Conservation (phyloP, 2,888 invertebrate species). For the Proisotoma minuta region DNA sequence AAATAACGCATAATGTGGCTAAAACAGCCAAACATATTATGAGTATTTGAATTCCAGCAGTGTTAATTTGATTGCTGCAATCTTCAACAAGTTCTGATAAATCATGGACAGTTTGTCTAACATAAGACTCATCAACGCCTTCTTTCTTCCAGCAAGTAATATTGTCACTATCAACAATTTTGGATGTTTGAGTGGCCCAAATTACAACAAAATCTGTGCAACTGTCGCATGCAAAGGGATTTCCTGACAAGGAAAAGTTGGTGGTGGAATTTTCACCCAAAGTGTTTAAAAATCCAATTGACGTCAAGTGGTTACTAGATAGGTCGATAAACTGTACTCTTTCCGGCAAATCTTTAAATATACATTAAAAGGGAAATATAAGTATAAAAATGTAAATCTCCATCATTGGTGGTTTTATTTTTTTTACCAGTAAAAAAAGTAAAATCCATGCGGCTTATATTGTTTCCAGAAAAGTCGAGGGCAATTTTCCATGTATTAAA, state of each 20-base stretch:
- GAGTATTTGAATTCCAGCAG: not conserved
- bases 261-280: slow-evolving; percentile 32
- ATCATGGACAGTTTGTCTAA: not conserved
- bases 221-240: slow-evolving; percentile 40
- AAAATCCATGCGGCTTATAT: too few relatives aligned
- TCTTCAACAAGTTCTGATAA: not conserved
- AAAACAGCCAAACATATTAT: not conserved
- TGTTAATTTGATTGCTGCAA: not conserved
- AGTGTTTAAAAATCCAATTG: slow-evolving; percentile 33
- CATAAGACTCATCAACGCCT: not conserved
- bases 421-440: too few relatives aligned
- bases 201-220: slow-evolving; percentile 37
- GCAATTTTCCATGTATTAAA: slow-evolving; percentile 18
- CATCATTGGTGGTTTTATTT: too few relatives aligned
- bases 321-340: slow-evolving; percentile 30
- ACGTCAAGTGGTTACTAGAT: slow-evolving; percentile 32
- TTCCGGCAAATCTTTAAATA: slow-evolving; percentile 26
- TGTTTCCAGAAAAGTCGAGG: slow-evolving; percentile 35
- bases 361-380: too few relatives aligned
- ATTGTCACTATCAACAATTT: slow-evolving; percentile 37
- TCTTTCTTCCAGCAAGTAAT: slow-evolving; percentile 30
- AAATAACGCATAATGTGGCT: not conserved
- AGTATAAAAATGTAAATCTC: too few relatives aligned
- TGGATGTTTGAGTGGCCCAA: slow-evolving; percentile 28
- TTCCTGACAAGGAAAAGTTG: slow-evolving; percentile 29